A percentile compares a stretch with the other conserved stretches of the same genome.
phyloP scores from a whole-genome alignment of 2,797 vertebrate genomes.

The Anomalospiza imberbis region DNA sequence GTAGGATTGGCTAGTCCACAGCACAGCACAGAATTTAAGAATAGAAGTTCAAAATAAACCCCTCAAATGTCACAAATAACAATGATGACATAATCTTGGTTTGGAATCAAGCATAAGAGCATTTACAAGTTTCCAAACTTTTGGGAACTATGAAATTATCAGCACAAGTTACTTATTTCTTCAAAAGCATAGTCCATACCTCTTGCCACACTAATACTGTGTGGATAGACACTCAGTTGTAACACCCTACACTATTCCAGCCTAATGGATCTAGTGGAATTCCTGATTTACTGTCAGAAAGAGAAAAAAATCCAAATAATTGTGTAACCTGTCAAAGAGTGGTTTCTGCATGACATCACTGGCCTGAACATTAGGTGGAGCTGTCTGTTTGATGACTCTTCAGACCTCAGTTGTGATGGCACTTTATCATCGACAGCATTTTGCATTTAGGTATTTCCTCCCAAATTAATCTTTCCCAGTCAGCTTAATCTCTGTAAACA shows the following conservation, averaged over 20 bases:
- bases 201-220: not conserved
- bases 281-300: not conserved
- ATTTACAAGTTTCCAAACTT: not conserved
- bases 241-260: not conserved
- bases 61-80: not conserved
- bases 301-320: not conserved
- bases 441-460: not conserved
- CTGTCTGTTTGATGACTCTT: not conserved
- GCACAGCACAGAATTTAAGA: not conserved
- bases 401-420: not conserved
- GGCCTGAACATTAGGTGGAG: not conserved
- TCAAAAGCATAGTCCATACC: not conserved
- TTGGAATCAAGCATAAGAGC: not conserved
- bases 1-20: not conserved
- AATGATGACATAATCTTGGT: not conserved
- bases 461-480: not conserved
- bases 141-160: not conserved
- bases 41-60: not conserved
- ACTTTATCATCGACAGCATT: accelerated
- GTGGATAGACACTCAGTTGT: not conserved
- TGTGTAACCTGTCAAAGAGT: not conserved
- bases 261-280: not conserved
- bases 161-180: not conserved
- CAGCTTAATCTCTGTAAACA: not conserved
- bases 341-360: not conserved